These are phyloP conservation scores for Ips nitidus DNA, from an alignment of 1,140 invertebrate species.

Conservation along the genomic window DNA sequence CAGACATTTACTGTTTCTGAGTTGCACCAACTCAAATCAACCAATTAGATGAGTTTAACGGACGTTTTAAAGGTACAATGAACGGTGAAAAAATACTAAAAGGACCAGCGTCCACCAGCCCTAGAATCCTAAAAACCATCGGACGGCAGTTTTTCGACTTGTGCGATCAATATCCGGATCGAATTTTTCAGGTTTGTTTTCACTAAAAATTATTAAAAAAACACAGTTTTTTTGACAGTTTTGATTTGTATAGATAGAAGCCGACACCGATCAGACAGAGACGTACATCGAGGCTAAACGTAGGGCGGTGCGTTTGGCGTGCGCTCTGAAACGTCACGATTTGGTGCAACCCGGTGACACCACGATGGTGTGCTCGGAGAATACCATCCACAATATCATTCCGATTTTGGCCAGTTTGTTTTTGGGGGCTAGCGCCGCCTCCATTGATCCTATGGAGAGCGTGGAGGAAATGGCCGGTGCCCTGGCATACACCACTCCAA, in stretches of 20 bases:
- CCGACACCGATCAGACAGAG: conserved; percentile 49
- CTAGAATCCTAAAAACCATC: conserved; percentile 28
- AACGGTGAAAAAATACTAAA: conserved; percentile 7
- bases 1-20: too few relatives aligned
- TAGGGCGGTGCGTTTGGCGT: conserved; percentile 47
- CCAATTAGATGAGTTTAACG: too few relatives aligned
- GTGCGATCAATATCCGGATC: conserved; percentile 29
- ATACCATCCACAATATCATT: conserved; percentile 48
- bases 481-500: conserved; percentile 10
- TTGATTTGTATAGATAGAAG: conserved; percentile 49
- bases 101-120: conserved; percentile 8
- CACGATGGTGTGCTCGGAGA: conserved; percentile 49
- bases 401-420: conserved; percentile 49
- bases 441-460: conserved; percentile 40
- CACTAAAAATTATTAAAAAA: conserved; percentile 1
- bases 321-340: conserved; percentile 43
- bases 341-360: conserved; percentile 46
- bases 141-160: conserved; percentile 38
- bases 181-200: conserved; percentile 37
- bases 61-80: too few relatives aligned
- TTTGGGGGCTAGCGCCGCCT: conserved; percentile 40
- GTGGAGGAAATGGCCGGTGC: conserved; percentile 30
- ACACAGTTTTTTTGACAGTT: not conserved
- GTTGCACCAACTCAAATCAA: too few relatives aligned
- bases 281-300: conserved; percentile 45